Conservation (phyloP, 2,888 invertebrate species). For the Heliconius hortense region DNA sequence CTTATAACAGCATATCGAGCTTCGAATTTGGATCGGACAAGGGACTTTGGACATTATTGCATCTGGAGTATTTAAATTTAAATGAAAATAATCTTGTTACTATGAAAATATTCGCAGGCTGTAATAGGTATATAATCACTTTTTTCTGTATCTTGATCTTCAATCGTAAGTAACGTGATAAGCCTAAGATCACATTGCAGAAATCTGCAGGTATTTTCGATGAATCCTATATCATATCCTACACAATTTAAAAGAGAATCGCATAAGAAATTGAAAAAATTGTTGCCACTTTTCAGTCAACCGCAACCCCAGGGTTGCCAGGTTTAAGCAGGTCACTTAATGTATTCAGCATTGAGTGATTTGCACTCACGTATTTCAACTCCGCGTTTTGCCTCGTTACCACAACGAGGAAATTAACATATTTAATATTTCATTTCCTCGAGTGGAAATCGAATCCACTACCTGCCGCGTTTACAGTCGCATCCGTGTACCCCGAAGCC, state of each 20-base stretch:
- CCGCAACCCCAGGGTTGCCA: too few species aligned
- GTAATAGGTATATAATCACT: constrained; percentile 57
- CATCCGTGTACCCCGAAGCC: neutral
- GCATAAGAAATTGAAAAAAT: too few species aligned
- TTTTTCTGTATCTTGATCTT: too few species aligned
- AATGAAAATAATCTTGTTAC: constrained; percentile 79
- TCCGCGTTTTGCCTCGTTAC: neutral
- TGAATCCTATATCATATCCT: too few species aligned
- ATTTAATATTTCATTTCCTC: neutral
- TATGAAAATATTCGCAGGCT: constrained; percentile 77
- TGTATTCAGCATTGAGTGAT: too few species aligned
- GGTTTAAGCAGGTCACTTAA: too few species aligned
- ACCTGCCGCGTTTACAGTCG: neutral
- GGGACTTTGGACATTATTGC: constrained; percentile 77
- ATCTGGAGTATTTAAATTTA: constrained; percentile 78
- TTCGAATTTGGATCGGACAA: constrained; percentile 63
- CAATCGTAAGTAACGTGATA: too few species aligned
- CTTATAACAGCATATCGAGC: constrained; percentile 78
- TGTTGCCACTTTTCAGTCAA: too few species aligned
- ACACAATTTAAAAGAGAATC: too few species aligned
- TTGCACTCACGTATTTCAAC: neutral
- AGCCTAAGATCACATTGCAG: too few species aligned
- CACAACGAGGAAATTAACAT: neutral
- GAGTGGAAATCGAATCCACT: neutral
- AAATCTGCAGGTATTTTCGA: too few species aligned